Conservation (phyloP, 2,797 vertebrate genomes). For the Amblyraja radiata region DNA sequence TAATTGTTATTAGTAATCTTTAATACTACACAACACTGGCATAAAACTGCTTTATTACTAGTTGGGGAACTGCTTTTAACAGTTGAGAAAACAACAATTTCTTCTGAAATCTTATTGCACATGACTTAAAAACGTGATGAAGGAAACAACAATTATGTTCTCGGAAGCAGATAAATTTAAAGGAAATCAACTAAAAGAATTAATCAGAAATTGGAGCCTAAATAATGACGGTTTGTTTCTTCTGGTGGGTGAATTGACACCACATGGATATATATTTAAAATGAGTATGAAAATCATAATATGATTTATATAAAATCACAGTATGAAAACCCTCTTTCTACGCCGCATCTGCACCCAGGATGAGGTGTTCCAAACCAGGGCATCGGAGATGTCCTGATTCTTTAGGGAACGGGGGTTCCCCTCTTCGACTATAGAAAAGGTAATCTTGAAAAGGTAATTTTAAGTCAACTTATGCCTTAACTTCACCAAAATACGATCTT, state of each 20-base stretch:
- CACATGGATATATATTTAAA: not conserved
- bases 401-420: too few species aligned
- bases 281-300: not conserved
- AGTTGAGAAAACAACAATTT: not conserved
- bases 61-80: not conserved
- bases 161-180: not conserved
- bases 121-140: not conserved
- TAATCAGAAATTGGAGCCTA: not conserved
- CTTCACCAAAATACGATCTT: too few species aligned
- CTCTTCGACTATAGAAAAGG: too few species aligned
- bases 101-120: not conserved
- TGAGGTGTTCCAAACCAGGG: too few species aligned
- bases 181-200: not conserved
- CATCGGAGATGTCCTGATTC: too few species aligned
- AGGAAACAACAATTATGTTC: not conserved
- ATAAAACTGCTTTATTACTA: conserved; percentile 4
- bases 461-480: too few species aligned
- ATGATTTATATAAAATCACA: too few species aligned
- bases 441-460: too few species aligned
- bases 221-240: not conserved
- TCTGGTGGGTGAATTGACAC: not conserved
- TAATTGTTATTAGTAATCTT: not conserved
- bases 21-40: not conserved
- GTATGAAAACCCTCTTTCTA: too few species aligned
- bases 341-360: too few species aligned